Evolutionary conservation across 2,797 vertebrate species (phyloP).

Genomic region (Cirrhinus molitorella): DNA sequence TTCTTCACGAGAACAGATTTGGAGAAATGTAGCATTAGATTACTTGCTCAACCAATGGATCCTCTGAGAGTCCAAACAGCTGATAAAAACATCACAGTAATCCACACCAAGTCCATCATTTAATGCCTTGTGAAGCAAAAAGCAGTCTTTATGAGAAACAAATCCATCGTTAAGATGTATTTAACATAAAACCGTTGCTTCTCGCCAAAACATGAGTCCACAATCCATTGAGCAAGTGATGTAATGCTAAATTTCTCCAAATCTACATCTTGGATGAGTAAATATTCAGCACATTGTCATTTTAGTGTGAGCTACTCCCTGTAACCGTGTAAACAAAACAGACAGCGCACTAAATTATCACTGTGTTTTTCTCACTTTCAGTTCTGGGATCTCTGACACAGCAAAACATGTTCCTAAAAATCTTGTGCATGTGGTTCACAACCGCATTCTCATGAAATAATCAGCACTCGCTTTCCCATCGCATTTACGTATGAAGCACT

Average conservation of each 20-base stretch:
- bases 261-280: neutral
- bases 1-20: neutral
- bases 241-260: neutral
- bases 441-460: neutral
- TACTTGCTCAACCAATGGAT: too few species aligned
- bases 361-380: slow-evolving; percentile 7
- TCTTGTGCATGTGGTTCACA: neutral
- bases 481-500: neutral
- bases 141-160: neutral
- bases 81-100: neutral
- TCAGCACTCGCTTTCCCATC: neutral
- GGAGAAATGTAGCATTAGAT: neutral
- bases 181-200: neutral
- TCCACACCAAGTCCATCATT: neutral
- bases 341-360: neutral
- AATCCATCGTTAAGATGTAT: too few species aligned
- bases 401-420: neutral
- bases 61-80: neutral
- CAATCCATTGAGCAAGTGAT: neutral
- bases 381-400: slow-evolving; percentile 11
- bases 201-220: neutral
- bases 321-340: neutral
- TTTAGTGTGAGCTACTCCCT: neutral
- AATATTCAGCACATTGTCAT: neutral
- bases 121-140: neutral